These are phyloP conservation scores for Laterallus jamaicensis DNA, from an alignment of 2,113 vertebrate genomes.

Conservation along the genomic window DNA sequence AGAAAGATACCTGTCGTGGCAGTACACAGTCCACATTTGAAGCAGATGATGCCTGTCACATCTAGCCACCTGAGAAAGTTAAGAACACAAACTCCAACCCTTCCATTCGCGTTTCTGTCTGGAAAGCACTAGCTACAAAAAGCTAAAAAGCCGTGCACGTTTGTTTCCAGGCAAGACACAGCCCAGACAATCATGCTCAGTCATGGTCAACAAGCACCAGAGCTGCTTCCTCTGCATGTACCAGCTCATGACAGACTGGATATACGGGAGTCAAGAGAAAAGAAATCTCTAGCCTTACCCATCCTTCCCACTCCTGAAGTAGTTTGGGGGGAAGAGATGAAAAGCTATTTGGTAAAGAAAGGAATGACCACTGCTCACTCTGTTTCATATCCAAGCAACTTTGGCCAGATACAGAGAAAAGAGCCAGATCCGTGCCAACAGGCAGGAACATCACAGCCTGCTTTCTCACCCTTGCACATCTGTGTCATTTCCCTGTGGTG, in stretches of 20 bases:
- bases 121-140: not conserved
- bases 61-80: not conserved
- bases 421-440: not conserved
- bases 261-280: not conserved
- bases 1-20: not conserved
- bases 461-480: conserved; percentile 21
- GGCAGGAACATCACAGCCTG: rapidly evolving
- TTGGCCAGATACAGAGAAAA: not conserved
- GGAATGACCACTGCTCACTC: not conserved
- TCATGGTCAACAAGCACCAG: not conserved
- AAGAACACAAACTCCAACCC: not conserved
- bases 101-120: not conserved
- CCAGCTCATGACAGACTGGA: not conserved
- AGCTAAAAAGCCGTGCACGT: not conserved
- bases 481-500: not conserved
- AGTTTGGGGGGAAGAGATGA: not conserved
- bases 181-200: not conserved
- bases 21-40: not conserved
- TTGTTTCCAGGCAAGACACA: not conserved
- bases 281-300: not conserved
- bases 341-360: not conserved
- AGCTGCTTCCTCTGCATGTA: not conserved
- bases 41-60: not conserved
- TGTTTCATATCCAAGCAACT: not conserved
- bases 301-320: not conserved